phyloP scores from a whole-genome alignment of 1,140 invertebrate species.

The Lepeophtheirus salmonis region DNA sequence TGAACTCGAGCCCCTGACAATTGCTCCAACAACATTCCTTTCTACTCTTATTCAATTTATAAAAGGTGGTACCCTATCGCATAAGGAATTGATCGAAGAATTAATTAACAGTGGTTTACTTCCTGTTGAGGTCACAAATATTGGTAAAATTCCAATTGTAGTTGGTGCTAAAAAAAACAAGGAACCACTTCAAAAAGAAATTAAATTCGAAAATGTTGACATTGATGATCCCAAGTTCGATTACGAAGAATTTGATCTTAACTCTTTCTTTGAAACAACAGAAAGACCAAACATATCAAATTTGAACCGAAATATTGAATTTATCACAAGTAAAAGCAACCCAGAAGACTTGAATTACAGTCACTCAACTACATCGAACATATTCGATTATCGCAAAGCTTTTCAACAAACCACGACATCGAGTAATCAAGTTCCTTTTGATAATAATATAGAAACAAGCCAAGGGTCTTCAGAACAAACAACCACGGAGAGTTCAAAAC shows the following conservation, averaged over 20 bases:
- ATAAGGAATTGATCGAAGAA: constrained; percentile 5
- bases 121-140: background rate
- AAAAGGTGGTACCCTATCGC: background rate
- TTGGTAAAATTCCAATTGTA: constrained; percentile 1
- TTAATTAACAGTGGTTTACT: background rate
- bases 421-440: too few species aligned
- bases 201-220: background rate
- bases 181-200: too few species aligned
- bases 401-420: too few species aligned
- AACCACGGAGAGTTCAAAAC: too few species aligned
- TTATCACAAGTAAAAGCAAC: background rate
- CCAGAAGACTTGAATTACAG: background rate
- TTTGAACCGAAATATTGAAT: background rate
- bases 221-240: background rate
- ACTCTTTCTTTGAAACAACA: background rate
- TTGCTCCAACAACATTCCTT: background rate
- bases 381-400: too few species aligned
- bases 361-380: too few species aligned
- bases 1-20: background rate
- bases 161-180: background rate
- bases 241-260: background rate
- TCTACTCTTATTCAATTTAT: background rate
- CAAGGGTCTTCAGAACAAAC: too few species aligned
- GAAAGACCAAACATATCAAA: background rate
- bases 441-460: too few species aligned